Evolutionary conservation across 2,113 vertebrate genomes (phyloP), one percentile per base, ranked within the genome.

Genomic region (Nibea albiflora): DNA sequence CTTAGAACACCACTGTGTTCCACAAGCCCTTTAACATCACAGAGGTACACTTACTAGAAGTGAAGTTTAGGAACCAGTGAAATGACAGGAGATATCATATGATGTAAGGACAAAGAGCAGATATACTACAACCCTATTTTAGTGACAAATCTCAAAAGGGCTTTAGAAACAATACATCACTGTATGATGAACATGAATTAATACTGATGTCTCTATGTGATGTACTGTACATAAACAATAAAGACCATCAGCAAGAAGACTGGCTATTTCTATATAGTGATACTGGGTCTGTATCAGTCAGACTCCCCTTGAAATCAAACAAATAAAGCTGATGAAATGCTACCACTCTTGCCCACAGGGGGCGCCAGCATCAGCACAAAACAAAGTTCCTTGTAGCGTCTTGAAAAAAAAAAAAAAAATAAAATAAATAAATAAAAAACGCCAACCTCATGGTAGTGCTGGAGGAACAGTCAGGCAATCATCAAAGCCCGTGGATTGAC

Each of bases 1-100:
- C 69, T 53, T n/a, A 9, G 61, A 74, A 90, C 69, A 86, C 86
- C 58, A 73, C 31, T 47, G 70, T 64, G 76, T 83, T 86, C 73
- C 73, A 47, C 17, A 73, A 75, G 71, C 74, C 85, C 66, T 77
- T 78, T 83, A 75, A 79, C 63, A 71, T 81, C 77, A 78, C 69
- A 3, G 10, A 72, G 78, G 67, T 83, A 52, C 54, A 74, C 64
- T 86, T 57, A 69, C 47, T 47, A 28, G 62, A 53, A 81, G 35
- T 9, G 35, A 39, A 47, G 58, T 28, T 69, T 62, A 57, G 56
- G 69, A 74, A 42, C 72, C 47, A 47, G 39, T 61, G 10, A 63
- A 62, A 80, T 76, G 22, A 66, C 46, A 74, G 42, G 53, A 76
- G 28, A 57, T 16, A 65, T 20, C 62, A 70, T 60, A 17, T 46